Evolutionary conservation across 2,113 vertebrate genomes (phyloP).

Genomic region (Pluvianellus socialis): DNA sequence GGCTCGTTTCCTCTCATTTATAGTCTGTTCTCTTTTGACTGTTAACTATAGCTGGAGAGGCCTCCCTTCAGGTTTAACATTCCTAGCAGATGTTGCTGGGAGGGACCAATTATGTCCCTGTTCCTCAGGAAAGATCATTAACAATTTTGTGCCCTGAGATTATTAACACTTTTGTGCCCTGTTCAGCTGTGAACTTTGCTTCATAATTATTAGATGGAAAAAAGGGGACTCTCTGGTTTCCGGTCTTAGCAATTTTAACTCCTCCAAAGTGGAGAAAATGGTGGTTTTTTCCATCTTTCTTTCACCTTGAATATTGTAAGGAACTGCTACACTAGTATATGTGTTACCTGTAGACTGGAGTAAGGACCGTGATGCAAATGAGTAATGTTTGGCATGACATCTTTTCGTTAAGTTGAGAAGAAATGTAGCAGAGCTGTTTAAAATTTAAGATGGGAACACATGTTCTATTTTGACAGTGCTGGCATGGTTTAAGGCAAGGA

Average conservation of each 20-base stretch:
- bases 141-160: neutral
- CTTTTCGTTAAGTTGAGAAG: neutral
- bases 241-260: neutral
- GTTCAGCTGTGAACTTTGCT: neutral
- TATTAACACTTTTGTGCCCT: neutral
- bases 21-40: neutral
- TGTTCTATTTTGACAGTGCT: neutral
- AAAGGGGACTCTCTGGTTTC: neutral
- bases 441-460: neutral
- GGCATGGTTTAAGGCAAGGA: neutral
- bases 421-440: neutral
- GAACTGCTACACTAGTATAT: neutral
- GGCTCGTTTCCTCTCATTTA: neutral
- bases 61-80: neutral
- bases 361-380: neutral
- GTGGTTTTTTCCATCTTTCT: neutral
- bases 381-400: neutral
- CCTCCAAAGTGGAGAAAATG: neutral
- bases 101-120: neutral
- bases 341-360: neutral
- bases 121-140: neutral
- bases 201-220: neutral
- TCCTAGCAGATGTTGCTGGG: neutral
- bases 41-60: neutral
- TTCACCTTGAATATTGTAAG: neutral